Evolutionary conservation across 2,797 vertebrate genomes (phyloP).

Genomic region (Anomalospiza imberbis): DNA sequence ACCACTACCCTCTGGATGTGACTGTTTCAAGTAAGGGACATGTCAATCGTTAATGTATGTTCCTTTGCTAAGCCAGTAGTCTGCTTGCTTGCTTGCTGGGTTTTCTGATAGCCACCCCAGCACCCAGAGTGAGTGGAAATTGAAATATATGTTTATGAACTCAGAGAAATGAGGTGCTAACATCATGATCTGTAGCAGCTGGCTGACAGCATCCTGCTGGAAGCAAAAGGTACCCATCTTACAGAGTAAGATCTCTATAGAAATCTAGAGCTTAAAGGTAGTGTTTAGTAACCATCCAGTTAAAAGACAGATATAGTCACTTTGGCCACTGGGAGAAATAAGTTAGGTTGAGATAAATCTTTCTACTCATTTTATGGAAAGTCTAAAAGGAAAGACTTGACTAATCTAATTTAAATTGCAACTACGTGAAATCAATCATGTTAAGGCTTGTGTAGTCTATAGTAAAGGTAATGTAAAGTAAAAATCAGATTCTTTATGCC

Average conservation of each 20-base stretch:
- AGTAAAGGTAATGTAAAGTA: not conserved
- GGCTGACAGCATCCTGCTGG: not conserved
- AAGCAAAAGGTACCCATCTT: not conserved
- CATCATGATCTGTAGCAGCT: not conserved
- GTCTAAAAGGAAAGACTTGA: not conserved
- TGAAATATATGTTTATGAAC: not conserved
- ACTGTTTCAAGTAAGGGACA: not conserved
- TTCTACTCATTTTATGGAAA: not conserved
- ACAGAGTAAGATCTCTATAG: not conserved
- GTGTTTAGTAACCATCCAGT: not conserved
- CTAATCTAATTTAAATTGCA: not conserved
- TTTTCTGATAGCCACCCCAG: not conserved
- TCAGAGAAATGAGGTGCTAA: not conserved
- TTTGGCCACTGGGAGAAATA: not conserved
- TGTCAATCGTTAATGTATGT: not conserved
- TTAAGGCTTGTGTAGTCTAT: not conserved
- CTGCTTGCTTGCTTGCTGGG: not conserved
- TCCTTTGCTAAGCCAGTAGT: not conserved
- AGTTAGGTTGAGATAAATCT: not conserved
- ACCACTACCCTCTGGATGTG: not conserved
- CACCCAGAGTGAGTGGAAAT: not conserved
- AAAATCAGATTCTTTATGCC: not conserved
- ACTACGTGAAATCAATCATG: not conserved
- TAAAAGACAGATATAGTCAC: not conserved
- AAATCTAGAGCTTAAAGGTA: not conserved